These are phyloP conservation scores for Crax fasciolata DNA, from an alignment of 2,797 vertebrate species.

Conservation along the genomic window DNA sequence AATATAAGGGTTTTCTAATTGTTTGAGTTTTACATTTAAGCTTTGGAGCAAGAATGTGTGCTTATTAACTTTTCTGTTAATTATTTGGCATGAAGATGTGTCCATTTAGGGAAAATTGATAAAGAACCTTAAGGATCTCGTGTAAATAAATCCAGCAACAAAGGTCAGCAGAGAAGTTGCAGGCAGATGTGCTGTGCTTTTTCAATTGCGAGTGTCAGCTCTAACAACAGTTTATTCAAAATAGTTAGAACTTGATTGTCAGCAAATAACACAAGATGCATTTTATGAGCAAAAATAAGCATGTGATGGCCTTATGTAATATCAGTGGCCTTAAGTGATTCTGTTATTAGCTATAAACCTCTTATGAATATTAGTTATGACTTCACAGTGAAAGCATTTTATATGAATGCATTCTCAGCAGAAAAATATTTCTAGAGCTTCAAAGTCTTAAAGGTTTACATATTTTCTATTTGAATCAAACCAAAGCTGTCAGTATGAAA, in stretches of 20 bases:
- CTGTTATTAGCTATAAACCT: background rate
- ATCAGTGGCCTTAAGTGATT: background rate
- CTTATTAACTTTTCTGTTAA: background rate
- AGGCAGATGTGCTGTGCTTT: accelerated
- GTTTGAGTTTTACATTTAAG: background rate
- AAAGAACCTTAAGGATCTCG: background rate
- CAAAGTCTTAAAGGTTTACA: background rate
- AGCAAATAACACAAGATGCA: background rate
- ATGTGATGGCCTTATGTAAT: background rate
- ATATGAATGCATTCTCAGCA: background rate
- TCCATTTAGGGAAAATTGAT: background rate
- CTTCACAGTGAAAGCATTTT: background rate
- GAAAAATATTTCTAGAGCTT: background rate
- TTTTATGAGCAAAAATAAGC: background rate
- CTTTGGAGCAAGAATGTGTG: background rate
- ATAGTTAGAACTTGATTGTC: background rate
- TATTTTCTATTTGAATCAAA: background rate
- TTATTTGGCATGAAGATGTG: background rate
- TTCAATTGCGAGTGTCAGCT: background rate
- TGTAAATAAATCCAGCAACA: background rate
- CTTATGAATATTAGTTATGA: background rate
- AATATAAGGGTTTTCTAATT: background rate
- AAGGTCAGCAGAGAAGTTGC: background rate
- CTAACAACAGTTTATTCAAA: background rate
- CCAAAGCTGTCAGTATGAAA: background rate